These are phyloP conservation scores for Moxostoma hubbsi DNA, from an alignment of 2,797 vertebrate species.

Conservation along the genomic window DNA sequence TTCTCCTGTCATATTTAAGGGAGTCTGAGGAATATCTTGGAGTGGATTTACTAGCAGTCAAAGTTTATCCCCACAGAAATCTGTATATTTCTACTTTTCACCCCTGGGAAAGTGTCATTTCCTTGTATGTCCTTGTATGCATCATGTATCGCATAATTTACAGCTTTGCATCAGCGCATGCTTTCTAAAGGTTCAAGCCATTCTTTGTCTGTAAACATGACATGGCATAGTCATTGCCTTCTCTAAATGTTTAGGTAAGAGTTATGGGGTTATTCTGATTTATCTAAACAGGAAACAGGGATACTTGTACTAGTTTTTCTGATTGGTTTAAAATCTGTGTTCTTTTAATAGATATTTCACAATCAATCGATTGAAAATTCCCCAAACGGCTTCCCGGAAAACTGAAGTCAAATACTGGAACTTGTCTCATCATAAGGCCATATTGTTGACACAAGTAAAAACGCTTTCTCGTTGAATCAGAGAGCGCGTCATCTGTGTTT, in stretches of 20 bases:
- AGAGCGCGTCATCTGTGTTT: conserved; percentile 35
- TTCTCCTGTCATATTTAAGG: neutral
- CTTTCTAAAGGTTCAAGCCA: neutral
- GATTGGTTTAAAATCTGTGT: neutral
- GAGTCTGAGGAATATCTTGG: too few relatives aligned
- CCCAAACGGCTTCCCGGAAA: conserved; percentile 8
- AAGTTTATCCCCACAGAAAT: neutral
- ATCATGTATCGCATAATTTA: neutral
- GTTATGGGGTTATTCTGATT: neutral
- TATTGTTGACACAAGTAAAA: conserved; percentile 2
- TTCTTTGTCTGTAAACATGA: neutral
- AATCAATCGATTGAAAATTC: neutral
- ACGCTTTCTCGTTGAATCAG: neutral
- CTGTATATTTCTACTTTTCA: neutral
- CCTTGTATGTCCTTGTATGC: neutral
- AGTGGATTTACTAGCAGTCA: too few relatives aligned
- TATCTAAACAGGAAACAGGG: conserved; percentile 11
- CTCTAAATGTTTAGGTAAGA: conserved; percentile 20
- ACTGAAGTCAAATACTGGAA: neutral
- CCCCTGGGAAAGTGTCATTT: neutral
- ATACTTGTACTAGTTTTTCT: neutral
- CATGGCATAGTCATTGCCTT: neutral
- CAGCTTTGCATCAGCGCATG: neutral
- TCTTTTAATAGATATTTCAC: neutral
- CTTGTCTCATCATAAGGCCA: neutral